phyloP scores from a whole-genome alignment of 2,113 vertebrate species.

The Lepus americanus region DNA sequence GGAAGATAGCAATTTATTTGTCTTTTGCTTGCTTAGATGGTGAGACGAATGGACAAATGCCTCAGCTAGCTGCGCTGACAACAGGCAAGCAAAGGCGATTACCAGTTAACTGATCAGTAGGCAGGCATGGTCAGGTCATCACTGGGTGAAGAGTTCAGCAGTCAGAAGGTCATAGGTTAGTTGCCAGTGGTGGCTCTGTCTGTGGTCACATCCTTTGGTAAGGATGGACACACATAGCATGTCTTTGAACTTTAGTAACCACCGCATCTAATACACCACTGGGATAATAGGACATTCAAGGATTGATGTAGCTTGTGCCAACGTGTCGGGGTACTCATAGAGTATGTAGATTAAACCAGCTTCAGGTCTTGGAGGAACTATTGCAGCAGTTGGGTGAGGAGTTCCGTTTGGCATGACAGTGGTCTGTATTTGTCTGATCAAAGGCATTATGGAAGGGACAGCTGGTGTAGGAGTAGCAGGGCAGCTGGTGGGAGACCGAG shows the following conservation, averaged over 20 bases:
- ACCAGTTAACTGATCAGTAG: constrained; percentile 99
- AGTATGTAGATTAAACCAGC: constrained; percentile 99
- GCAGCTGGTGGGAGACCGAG: too few relatives aligned
- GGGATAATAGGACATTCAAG: constrained; percentile 85
- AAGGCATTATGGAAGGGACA: constrained; percentile 98
- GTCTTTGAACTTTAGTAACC: constrained; percentile 99
- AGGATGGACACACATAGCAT: constrained; percentile 99
- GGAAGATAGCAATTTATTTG: constrained; percentile 91
- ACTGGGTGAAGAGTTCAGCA: constrained; percentile 99
- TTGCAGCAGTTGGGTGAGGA: constrained; percentile 94
- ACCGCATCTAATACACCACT: constrained; percentile 93
- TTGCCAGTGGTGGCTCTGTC: constrained; percentile 99
- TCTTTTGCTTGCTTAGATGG: constrained; percentile 92
- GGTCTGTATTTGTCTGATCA: constrained; percentile 99
- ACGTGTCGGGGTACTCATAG: constrained; percentile 98
- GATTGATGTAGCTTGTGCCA: constrained; percentile 97
- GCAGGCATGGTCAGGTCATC: constrained; percentile 99
- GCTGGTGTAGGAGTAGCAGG: constrained; percentile 89
- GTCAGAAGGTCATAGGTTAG: constrained; percentile 99
- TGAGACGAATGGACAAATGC: constrained; percentile 93
- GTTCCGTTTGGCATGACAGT: constrained; percentile 96
- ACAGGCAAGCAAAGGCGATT: constrained; percentile 95
- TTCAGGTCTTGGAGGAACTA: constrained; percentile 95
- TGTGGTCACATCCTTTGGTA: constrained; percentile 99
- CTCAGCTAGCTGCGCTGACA: constrained; percentile 94